These are phyloP conservation scores for Chondrosia reniformis DNA, from an alignment of 37 sponge, comb jelly and placozoan genomes.

Conservation along the genomic window DNA sequence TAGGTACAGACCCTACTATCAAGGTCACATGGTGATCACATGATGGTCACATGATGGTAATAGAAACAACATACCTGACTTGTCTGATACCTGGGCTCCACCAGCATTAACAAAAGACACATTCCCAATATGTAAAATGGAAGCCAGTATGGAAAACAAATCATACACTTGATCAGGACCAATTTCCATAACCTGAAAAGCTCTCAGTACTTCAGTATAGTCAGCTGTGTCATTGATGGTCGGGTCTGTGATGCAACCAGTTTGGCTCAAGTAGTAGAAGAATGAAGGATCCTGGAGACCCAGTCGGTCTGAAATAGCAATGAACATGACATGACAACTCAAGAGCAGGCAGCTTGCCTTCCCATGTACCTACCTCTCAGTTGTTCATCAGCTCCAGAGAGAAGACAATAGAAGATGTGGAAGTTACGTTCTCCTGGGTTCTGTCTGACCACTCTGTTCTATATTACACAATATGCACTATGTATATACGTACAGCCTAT, in stretches of 20 bases:
- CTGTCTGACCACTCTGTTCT: conserved; percentile 94
- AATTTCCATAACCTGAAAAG: conserved; percentile 68
- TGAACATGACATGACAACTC: background rate
- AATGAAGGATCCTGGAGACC: conserved; percentile 39
- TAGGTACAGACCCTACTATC: background rate
- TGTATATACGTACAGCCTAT: background rate
- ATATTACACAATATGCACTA: background rate
- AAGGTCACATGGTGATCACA: background rate
- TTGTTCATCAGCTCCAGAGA: conserved; percentile 53
- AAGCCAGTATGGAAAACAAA: conserved; percentile 63
- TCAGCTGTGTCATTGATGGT: conserved; percentile 74
- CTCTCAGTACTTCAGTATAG: conserved; percentile 51
- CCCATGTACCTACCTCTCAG: conserved; percentile 42
- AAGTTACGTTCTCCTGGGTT: conserved; percentile 95
- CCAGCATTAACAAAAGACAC: conserved; percentile 82
- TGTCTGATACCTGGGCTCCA: conserved; percentile 84
- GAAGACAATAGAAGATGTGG: conserved; percentile 91
- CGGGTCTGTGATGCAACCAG: conserved; percentile 84
- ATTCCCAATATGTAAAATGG: conserved; percentile 88
- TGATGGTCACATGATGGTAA: background rate
- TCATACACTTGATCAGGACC: conserved; percentile 56
- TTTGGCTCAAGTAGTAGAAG: conserved; percentile 85
- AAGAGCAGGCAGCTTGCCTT: too few relatives aligned
- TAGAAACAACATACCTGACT: conserved; percentile 37
- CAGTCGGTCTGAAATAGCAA: conserved; percentile 39